A percentile compares a stretch with the other conserved stretches of the same genome.
These are phyloP conservation scores for Nomia melanderi DNA, from an alignment of 1,140 invertebrate species.

Conservation along the genomic window DNA sequence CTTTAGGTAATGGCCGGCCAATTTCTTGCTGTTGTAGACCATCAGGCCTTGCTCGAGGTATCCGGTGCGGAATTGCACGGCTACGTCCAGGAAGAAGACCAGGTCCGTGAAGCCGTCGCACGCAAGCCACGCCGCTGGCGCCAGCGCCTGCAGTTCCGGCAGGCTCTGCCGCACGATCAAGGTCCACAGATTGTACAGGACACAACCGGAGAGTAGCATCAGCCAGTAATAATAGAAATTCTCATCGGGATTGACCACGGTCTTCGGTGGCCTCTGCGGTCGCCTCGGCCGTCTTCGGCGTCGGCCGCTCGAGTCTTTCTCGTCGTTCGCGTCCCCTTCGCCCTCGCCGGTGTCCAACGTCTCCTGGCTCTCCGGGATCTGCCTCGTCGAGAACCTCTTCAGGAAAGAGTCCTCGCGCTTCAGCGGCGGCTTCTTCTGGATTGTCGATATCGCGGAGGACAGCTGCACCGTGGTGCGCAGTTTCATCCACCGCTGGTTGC, in stretches of 20 bases:
- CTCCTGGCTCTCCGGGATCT: slow-evolving; percentile 93
- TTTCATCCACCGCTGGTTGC: slow-evolving; percentile 97
- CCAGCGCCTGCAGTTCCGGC: slow-evolving; percentile 89
- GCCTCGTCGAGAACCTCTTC: slow-evolving; percentile 95
- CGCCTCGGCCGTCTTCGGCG: slow-evolving; percentile 84
- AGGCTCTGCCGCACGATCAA: slow-evolving; percentile 96
- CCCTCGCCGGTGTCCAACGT: slow-evolving; percentile 83
- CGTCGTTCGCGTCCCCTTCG: slow-evolving; percentile 84
- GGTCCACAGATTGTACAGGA: slow-evolving; percentile 97
- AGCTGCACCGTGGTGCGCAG: slow-evolving; percentile 95
- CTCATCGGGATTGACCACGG: slow-evolving; percentile 97
- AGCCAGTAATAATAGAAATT: slow-evolving; percentile 98
- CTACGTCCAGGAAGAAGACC: slow-evolving; percentile 93
- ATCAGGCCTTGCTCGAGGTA: slow-evolving; percentile 97
- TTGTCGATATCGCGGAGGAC: slow-evolving; percentile 89
- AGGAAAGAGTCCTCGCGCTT: slow-evolving; percentile 97
- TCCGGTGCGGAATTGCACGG: slow-evolving; percentile 96
- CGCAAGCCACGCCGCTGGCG: slow-evolving; percentile 88
- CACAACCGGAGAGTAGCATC: slow-evolving; percentile 91
- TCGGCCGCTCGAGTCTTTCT: slow-evolving; percentile 81
- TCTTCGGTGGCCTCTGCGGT: slow-evolving; percentile 85
- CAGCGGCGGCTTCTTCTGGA: slow-evolving; percentile 88
- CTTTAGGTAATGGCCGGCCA: slow-evolving; percentile 93
- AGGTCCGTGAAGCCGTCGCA: slow-evolving; percentile 92
- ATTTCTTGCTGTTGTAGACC: slow-evolving; percentile 94